Percentiles rank a stretch among this genome's conserved stretches.
Conservation (phyloP, 1,140 invertebrate species). For the Cotesia typhae region DNA sequence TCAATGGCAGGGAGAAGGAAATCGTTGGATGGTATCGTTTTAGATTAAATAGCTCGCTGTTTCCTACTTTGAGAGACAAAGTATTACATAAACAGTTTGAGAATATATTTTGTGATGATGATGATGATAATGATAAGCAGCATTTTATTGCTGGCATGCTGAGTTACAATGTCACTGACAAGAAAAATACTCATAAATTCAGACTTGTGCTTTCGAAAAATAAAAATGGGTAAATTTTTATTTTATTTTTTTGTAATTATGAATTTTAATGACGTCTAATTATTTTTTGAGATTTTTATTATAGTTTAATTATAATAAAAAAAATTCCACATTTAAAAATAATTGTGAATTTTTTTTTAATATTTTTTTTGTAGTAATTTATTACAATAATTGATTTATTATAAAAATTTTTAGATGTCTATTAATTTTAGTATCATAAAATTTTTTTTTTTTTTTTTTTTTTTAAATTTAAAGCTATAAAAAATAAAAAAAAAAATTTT, state of each 20-base stretch:
- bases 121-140: slow-evolving; percentile 41
- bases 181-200: slow-evolving; percentile 68
- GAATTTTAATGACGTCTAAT: too few species aligned
- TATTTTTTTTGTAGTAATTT: too few species aligned
- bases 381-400: too few species aligned
- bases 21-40: slow-evolving; percentile 74
- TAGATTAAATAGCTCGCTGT: slow-evolving; percentile 64
- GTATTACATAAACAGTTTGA: slow-evolving; percentile 69
- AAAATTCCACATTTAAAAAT: too few species aligned
- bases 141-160: slow-evolving; percentile 68
- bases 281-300: too few species aligned
- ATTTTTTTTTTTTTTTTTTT: too few species aligned
- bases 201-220: slow-evolving; percentile 63
- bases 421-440: too few species aligned
- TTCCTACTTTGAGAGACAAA: slow-evolving; percentile 68
- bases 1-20: slow-evolving; percentile 65
- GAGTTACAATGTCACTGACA: slow-evolving; percentile 61
- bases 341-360: too few species aligned
- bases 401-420: too few species aligned
- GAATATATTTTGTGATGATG: slow-evolving; percentile 58
- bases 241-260: background rate
- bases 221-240: slow-evolving; percentile 49
- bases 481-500: too few species aligned
- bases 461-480: too few species aligned
- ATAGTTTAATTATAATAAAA: too few species aligned